These are phyloP conservation scores for Criorhina ranunculi DNA, from an alignment of 2,888 invertebrate species.

Conservation along the genomic window DNA sequence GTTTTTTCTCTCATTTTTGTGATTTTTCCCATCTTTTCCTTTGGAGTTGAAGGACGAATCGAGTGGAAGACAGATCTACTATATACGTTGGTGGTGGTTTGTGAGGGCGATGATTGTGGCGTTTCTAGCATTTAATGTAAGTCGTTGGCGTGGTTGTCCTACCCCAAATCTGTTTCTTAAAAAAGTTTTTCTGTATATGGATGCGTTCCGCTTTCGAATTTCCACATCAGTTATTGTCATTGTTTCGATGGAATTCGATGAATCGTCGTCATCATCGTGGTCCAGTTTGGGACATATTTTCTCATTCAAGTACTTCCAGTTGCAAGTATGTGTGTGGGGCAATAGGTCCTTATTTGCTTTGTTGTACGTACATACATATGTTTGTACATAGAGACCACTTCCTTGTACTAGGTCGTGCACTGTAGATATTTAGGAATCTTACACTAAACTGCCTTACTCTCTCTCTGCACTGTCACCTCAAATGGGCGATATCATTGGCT, in stretches of 20 bases:
- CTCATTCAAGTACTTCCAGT: slow-evolving; percentile 14
- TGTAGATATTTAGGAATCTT: slow-evolving; percentile 32
- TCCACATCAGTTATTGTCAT: background rate
- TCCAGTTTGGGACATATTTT: slow-evolving; percentile 25
- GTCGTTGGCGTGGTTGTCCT: slow-evolving; percentile 52
- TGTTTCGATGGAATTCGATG: slow-evolving; percentile 16
- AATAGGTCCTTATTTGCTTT: slow-evolving; percentile 21
- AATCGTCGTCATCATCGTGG: slow-evolving; percentile 24
- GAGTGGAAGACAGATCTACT: slow-evolving; percentile 66
- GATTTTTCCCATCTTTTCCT: slow-evolving; percentile 51
- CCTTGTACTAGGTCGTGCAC: slow-evolving; percentile 70
- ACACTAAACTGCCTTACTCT: slow-evolving; percentile 12
- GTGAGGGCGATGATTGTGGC: slow-evolving; percentile 52
- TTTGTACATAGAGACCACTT: slow-evolving; percentile 16
- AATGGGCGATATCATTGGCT: slow-evolving; percentile 43
- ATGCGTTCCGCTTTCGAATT: background rate
- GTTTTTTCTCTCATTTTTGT: slow-evolving; percentile 15
- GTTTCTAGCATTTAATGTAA: slow-evolving; percentile 60
- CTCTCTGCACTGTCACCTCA: slow-evolving; percentile 12
- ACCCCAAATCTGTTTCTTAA: slow-evolving; percentile 16
- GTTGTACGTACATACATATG: slow-evolving; percentile 21
- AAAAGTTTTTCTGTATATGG: too few species aligned
- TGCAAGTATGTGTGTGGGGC: slow-evolving; percentile 19
- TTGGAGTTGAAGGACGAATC: slow-evolving; percentile 73
- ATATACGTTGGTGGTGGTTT: slow-evolving; percentile 11